These are phyloP conservation scores for Cynaeus angustus DNA, from an alignment of 2,888 invertebrate genomes.

Conservation along the genomic window DNA sequence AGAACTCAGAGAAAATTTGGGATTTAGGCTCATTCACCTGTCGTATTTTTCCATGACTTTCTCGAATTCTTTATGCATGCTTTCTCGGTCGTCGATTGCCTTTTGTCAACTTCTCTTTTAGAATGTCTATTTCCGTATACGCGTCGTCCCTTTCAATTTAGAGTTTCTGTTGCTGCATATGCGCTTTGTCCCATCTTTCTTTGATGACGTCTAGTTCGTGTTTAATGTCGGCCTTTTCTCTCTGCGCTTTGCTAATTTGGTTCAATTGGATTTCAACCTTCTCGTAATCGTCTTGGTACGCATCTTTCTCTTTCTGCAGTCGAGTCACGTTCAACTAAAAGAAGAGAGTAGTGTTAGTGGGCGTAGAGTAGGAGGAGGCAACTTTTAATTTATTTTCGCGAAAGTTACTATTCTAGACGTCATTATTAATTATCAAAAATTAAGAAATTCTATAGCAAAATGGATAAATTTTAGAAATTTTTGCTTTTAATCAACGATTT, in stretches of 20 bases:
- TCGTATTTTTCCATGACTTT: slow-evolving; percentile 95
- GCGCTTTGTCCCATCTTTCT: slow-evolving; percentile 92
- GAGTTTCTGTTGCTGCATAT: slow-evolving; percentile 87
- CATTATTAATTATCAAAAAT: too few species aligned
- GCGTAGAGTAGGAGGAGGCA: too few species aligned
- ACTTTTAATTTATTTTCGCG: too few species aligned
- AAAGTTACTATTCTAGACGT: too few species aligned
- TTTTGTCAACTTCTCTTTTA: slow-evolving; percentile 92
- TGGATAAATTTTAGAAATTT: too few species aligned
- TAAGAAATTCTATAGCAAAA: too few species aligned
- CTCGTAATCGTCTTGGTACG: slow-evolving; percentile 86
- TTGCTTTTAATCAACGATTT: too few species aligned
- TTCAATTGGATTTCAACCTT: slow-evolving; percentile 87
- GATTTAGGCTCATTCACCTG: too few species aligned
- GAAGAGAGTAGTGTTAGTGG: neutral
- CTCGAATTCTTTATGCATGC: slow-evolving; percentile 92
- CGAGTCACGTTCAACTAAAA: slow-evolving; percentile 82
- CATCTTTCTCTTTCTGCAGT: slow-evolving; percentile 91
- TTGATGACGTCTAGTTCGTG: slow-evolving; percentile 90
- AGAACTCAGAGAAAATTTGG: too few species aligned
- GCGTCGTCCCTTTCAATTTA: slow-evolving; percentile 92
- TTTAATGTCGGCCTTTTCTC: slow-evolving; percentile 88
- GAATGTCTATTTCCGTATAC: slow-evolving; percentile 86
- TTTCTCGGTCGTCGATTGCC: slow-evolving; percentile 90
- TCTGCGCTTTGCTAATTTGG: slow-evolving; percentile 86